phyloP scores from a whole-genome alignment of 2,888 invertebrate species.

The Ormia ochracea region DNA sequence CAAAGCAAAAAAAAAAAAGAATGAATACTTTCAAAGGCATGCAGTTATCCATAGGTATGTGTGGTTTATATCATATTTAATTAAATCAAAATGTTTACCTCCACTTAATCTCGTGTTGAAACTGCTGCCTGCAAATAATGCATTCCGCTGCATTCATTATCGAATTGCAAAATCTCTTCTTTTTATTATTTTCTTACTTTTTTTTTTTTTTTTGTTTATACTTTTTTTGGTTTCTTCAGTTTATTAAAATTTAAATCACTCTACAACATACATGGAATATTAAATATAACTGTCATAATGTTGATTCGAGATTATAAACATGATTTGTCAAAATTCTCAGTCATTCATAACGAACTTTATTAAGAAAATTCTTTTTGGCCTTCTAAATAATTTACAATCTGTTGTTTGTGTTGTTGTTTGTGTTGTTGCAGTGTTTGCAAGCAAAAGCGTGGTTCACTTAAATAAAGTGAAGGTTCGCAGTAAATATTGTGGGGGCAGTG shows the following conservation, averaged over 20 bases:
- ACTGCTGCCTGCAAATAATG: conserved; percentile 1
- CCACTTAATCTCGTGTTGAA: neutral
- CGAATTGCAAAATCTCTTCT: conserved; percentile 2
- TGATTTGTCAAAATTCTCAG: conserved; percentile 50
- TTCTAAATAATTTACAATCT: conserved; percentile 5
- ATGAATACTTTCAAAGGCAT: neutral
- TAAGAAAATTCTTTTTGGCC: conserved; percentile 2
- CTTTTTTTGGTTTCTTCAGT: neutral
- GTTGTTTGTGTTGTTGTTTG: no score
- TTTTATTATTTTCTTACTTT: neutral
- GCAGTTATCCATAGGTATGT: neutral
- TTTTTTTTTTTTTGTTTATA: neutral
- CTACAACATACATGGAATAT: conserved; percentile 29
- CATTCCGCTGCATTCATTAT: conserved; percentile 32
- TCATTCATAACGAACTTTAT: conserved; percentile 44
- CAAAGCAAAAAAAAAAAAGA: no score
- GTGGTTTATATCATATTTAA: neutral
- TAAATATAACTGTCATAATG: conserved; percentile 37
- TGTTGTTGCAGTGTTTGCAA: neutral
- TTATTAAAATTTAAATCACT: conserved; percentile 16
- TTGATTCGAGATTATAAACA: conserved; percentile 41
- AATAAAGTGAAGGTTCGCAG: neutral
- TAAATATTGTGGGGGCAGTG: conserved; percentile 22
- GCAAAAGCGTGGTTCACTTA: neutral
- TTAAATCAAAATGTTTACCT: neutral